Evolutionary conservation across 2,797 vertebrate genomes (phyloP), one percentile per base, ranked within the genome.

Genomic region (Lophius americanus): DNA sequence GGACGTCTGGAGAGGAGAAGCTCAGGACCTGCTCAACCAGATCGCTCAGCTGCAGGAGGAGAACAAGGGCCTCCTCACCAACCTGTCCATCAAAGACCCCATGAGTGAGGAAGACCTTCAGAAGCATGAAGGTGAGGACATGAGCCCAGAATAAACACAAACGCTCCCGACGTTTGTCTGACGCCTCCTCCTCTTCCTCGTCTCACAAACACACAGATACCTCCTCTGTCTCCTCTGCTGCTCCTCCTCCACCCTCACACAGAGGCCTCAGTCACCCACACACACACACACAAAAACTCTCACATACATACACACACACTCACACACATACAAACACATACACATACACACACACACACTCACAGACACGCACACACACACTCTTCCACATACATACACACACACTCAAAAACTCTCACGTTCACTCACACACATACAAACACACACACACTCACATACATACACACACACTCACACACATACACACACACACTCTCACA

Each of bases 11-110:
- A 91, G 98, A 69, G 97, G 96, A 51, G 97, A 99, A 79, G 97
- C 97, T 0, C 98, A 98, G 89, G 98, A 99, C 60, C 95, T 99
- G 14, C 95, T 99, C 39, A 94, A 95, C 2, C 97, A 98, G 91
- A 99, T 99, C 14, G 94, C 97, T 38, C 97, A 97, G 91, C 95
- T 99, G 75, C 98, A 99, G 90, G 95, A 98, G 82, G 98, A 99
- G 85, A 99, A 99, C 93, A 96, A 98, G 60, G 90, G 94, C 59
- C 95, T 99, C 66, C 92, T 97, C 82, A 96, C 93, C 88, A 97
- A 95, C 90, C 90, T 96, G 73, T 93, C 97, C 55, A 90, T 92
- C 86, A 98, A 95, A 89, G 96, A 98, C 54, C 94, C 94, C 64
- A 83, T 98, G 90, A 96, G 95, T 0, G 97, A 98, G 86, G 97